Base-by-base conservation (phyloP, 2,888 invertebrate species). In the Aplocera efformata region DNA sequence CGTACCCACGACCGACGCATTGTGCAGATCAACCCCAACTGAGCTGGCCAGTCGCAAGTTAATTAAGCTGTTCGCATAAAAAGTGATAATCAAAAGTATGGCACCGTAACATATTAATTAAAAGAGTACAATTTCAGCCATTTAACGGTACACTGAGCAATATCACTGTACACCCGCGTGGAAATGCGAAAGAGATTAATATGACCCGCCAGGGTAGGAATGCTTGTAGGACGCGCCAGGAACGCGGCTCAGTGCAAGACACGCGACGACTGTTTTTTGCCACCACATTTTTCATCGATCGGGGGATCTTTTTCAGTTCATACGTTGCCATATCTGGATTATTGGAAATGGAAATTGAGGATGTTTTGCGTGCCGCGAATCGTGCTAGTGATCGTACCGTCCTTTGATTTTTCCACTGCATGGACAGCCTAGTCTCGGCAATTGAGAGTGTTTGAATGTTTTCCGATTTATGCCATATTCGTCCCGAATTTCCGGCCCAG, bases 181-280 rank as follows among this genome's bases (percentile, higher is more conserved):
- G 70, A 73, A 77, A 80, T 72, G 76, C 67, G 75, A 79, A 77
- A 78, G 73, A 79, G 79, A 82, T 79, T 79, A 79, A 81, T 82
- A 79, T 73, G 72, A 73, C 65, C 72, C 67, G 67, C 60, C 57
- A 58, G 51, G 72, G 68, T 69, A 64, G 72, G 72, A 72, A 81
- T 81, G 79, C 79, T 80, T 78, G 69, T 64, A 64, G 63, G 67
- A 77, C 72, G 69, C 72, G 67, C 52, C 30, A 53, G 45, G 67
- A 7, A 20, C 23, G 30, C 1, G 7, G 3, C 26, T 43, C 53
- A 67, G 11, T 50, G 36, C 0, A 10, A 47, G 64, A 48, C 53
- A 46, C 33, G 37, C 51, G 48, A 42, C 35, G 22, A 31, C 40
- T 21, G 40, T 13, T 22, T 32, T 10, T n/a, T 32, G 36, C 23